Conservation (phyloP, 2,113 vertebrate genomes). For the Clinocottus analis region DNA sequence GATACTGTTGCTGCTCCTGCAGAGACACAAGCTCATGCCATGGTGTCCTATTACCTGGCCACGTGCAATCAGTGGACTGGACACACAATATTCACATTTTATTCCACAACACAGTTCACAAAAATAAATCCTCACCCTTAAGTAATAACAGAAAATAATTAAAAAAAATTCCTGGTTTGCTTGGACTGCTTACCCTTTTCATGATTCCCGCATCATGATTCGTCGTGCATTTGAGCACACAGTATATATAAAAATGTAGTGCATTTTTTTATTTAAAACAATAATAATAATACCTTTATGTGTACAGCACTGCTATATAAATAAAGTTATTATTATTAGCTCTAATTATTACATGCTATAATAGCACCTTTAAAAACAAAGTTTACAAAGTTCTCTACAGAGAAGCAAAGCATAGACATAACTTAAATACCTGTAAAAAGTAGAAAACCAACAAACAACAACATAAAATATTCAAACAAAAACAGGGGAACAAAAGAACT, state of each 20-base stretch:
- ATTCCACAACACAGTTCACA: background rate
- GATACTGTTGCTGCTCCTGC: constrained; percentile 45
- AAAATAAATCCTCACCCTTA: background rate
- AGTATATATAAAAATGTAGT: background rate
- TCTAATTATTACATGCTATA: too few species aligned
- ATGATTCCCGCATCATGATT: background rate
- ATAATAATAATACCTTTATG: too few species aligned
- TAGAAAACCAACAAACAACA: too few species aligned
- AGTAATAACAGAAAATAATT: background rate
- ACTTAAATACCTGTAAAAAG: too few species aligned
- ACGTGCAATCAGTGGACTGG: background rate
- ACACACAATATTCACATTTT: background rate
- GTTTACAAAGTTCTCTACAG: too few species aligned
- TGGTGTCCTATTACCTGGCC: constrained; percentile 37
- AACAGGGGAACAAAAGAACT: too few species aligned
- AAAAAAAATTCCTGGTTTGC: background rate
- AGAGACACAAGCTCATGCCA: constrained; percentile 9
- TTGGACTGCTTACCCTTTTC: background rate
- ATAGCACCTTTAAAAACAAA: too few species aligned
- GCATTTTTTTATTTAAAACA: background rate
- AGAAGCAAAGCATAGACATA: too few species aligned
- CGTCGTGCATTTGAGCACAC: background rate
- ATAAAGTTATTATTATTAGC: too few species aligned
- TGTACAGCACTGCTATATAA: too few species aligned
- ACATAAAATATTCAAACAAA: too few species aligned